Evolutionary conservation across 2,797 vertebrate species (phyloP).

Genomic region (Halcyon leucocephala): DNA sequence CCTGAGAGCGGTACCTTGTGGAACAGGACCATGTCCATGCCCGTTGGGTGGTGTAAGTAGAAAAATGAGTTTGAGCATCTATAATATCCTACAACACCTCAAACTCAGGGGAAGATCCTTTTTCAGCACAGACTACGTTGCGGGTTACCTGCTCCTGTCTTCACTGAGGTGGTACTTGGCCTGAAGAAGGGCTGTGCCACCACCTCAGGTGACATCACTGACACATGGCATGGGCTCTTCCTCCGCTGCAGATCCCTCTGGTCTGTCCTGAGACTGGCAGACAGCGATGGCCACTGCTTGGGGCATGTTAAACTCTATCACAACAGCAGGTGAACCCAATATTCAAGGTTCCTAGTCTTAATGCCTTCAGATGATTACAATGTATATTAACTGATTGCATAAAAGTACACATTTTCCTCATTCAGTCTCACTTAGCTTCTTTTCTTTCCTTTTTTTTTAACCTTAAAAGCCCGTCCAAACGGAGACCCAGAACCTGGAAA

Average conservation of each 20-base stretch:
- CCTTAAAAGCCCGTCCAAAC: background rate
- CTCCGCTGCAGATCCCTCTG: fast-evolving
- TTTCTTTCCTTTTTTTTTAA: too few relatives aligned
- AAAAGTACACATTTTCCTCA: background rate
- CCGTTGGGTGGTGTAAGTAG: fast-evolving
- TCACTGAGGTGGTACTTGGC: background rate
- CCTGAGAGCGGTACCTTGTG: too few relatives aligned
- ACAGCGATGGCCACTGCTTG: fast-evolving
- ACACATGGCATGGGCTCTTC: fast-evolving
- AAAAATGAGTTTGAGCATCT: background rate
- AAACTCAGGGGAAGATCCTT: background rate
- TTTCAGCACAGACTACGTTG: fast-evolving
- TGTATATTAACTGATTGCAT: background rate
- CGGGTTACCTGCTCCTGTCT: background rate
- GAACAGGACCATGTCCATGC: background rate
- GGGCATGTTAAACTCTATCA: background rate
- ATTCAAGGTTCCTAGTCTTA: background rate
- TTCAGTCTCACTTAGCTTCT: background rate
- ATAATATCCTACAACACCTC: background rate
- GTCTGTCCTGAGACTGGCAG: background rate
- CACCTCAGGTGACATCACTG: background rate
- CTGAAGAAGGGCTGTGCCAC: background rate
- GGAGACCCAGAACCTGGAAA: background rate
- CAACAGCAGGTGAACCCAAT: background rate
- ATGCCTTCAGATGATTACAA: background rate